Conservation (phyloP, 2,888 invertebrate genomes). For the Bombylius major region DNA sequence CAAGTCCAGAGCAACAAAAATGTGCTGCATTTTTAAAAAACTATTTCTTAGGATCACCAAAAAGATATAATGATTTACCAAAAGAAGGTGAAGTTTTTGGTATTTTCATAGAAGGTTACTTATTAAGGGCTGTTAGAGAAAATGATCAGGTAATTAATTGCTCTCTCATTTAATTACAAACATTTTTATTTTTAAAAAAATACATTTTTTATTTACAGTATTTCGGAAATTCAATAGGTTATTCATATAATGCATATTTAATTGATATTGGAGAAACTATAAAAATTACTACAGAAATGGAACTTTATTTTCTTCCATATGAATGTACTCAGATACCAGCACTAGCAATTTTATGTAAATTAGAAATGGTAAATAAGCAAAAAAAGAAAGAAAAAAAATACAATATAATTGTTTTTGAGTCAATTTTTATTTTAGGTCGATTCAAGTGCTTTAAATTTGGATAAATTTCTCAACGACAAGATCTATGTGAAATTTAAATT, state of each 20-base stretch:
- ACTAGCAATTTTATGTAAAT: constrained; percentile 11
- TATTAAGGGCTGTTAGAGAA: constrained; percentile 11
- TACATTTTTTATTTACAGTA: no score
- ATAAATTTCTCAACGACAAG: not conserved
- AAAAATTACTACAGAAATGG: constrained; percentile 4
- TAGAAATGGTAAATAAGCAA: constrained; percentile 4
- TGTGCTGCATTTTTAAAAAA: constrained; percentile 1
- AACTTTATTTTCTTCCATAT: constrained; percentile 2
- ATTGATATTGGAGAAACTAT: constrained; percentile 8
- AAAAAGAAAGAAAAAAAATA: no score
- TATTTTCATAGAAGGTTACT: constrained; percentile 5
- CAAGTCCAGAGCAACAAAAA: not conserved
- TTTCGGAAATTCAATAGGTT: no score
- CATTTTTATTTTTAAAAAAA: no score
- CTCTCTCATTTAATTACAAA: not conserved
- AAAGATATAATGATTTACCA: constrained; percentile 1
- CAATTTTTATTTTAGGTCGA: not conserved
- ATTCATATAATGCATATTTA: constrained; percentile 2
- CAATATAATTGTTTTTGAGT: not conserved
- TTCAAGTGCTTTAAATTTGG: not conserved
- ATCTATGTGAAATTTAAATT: not conserved
- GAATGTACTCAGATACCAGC: constrained; percentile 2
- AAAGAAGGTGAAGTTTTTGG: constrained; percentile 10
- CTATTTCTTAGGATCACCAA: constrained; percentile 5
- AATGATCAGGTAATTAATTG: constrained; percentile 2